Percentiles rank a stretch among this genome's conserved stretches.
These are phyloP conservation scores for Cyphomyrus plagiostoma DNA, from an alignment of 2,113 vertebrate species.

Conservation along the genomic window DNA sequence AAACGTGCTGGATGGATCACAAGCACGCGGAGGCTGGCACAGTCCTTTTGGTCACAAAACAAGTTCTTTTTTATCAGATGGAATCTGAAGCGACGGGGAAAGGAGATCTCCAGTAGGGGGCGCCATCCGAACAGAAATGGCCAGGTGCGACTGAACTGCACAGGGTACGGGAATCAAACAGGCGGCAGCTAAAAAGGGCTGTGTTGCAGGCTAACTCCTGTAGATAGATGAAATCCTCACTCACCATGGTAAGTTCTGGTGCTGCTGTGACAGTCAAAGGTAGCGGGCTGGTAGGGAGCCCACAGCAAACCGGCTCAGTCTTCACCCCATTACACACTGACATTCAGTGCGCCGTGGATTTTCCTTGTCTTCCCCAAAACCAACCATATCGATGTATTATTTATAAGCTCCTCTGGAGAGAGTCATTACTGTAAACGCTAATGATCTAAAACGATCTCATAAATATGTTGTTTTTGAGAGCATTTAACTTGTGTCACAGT, in stretches of 20 bases:
- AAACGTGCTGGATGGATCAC: neutral
- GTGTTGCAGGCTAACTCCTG: neutral
- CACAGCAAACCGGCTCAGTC: neutral
- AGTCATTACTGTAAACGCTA: conserved; percentile 24
- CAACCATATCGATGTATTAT: neutral
- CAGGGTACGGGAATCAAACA: neutral
- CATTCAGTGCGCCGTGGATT: neutral
- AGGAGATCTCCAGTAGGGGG: neutral
- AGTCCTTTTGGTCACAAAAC: conserved; percentile 68
- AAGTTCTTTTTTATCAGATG: conserved; percentile 25
- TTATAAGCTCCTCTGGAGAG: neutral
- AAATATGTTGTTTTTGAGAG: conserved; percentile 24
- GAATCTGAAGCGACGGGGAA: neutral
- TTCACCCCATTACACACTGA: neutral
- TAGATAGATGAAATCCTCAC: neutral
- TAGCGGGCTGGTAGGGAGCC: neutral
- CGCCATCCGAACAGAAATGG: neutral
- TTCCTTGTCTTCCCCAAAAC: neutral
- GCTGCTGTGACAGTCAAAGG: neutral
- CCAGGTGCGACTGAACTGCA: neutral
- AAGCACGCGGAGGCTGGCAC: conserved; percentile 62
- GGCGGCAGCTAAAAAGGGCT: neutral
- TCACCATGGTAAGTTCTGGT: neutral
- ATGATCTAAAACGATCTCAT: conserved; percentile 32
- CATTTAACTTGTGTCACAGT: conserved; percentile 52